phyloP scores from a whole-genome alignment of 1,140 invertebrate genomes.

The Andrena cerasifolii region DNA sequence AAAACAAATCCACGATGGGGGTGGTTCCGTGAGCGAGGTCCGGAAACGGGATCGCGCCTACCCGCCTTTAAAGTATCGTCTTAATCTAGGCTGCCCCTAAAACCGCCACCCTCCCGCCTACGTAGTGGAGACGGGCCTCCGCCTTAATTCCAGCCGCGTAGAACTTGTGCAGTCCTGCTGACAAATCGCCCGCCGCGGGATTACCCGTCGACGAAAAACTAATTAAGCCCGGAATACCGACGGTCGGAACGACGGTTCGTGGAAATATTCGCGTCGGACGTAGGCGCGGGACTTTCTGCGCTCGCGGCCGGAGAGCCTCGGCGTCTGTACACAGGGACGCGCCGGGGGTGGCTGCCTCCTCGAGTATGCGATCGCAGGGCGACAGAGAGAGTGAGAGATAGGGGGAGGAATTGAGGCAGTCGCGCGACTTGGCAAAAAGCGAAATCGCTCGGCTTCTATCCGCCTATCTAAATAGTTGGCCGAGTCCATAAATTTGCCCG shows the following conservation, averaged over 20 bases:
- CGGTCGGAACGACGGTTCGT: background rate
- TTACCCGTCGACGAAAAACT: slow-evolving; percentile 59
- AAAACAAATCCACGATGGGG: slow-evolving; percentile 61
- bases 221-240: slow-evolving; percentile 44
- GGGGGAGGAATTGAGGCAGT: too few relatives aligned
- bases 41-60: slow-evolving; percentile 54
- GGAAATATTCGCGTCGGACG: slow-evolving; percentile 15
- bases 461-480: slow-evolving; percentile 58
- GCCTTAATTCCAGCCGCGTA: slow-evolving; percentile 46
- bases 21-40: slow-evolving; percentile 39
- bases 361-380: slow-evolving; percentile 11
- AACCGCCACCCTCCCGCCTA: slow-evolving; percentile 56
- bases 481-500: slow-evolving; percentile 48
- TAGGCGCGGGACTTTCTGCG: background rate
- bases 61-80: slow-evolving; percentile 68
- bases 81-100: slow-evolving; percentile 61
- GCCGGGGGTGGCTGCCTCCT: background rate
- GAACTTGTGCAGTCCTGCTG: slow-evolving; percentile 38
- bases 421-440: slow-evolving; percentile 44
- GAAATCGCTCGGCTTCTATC: slow-evolving; percentile 41
- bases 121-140: background rate
- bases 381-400: too few relatives aligned
- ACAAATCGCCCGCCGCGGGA: slow-evolving; percentile 52
- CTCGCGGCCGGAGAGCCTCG: background rate
- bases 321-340: background rate